These are phyloP conservation scores for Calephelis nemesis DNA, from an alignment of 1,140 invertebrate genomes.

Conservation along the genomic window DNA sequence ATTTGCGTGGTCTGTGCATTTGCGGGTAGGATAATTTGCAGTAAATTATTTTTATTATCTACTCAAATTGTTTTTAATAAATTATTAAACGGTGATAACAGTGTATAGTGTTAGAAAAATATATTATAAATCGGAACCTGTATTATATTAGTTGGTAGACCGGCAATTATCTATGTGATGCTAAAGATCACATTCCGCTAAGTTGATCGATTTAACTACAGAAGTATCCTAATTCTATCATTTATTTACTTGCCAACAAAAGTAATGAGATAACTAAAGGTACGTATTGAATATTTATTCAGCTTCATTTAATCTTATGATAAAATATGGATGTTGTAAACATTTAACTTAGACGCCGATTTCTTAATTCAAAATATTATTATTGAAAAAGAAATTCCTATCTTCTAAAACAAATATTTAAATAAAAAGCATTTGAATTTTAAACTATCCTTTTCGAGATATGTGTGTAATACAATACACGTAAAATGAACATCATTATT, in stretches of 20 bases:
- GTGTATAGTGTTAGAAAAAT: not conserved
- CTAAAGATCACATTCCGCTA: constrained; percentile 12
- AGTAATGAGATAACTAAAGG: constrained; percentile 66
- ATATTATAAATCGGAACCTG: not conserved
- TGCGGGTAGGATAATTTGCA: constrained; percentile 9
- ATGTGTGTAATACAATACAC: no score
- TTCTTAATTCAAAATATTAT: no score
- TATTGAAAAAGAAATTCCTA: no score
- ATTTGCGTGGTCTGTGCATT: no score
- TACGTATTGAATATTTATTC: constrained; percentile 30
- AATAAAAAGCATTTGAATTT: no score
- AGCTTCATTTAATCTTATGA: not conserved
- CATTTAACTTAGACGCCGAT: constrained; percentile 4
- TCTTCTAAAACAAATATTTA: no score
- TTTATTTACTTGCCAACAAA: constrained; percentile 57
- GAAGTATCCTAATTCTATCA: constrained; percentile 54
- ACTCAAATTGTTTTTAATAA: constrained; percentile 9
- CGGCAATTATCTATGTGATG: constrained; percentile 9
- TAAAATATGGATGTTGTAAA: not conserved
- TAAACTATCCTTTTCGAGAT: no score
- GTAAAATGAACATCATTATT: no score
- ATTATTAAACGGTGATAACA: not conserved
- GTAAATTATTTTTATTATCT: not conserved
- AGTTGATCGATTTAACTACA: constrained; percentile 63
- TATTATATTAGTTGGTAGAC: not conserved